A percentile compares a stretch with the other conserved stretches of the same genome.
Conservation (phyloP, 2,797 vertebrate species). For the Hemitrygon akajei region DNA sequence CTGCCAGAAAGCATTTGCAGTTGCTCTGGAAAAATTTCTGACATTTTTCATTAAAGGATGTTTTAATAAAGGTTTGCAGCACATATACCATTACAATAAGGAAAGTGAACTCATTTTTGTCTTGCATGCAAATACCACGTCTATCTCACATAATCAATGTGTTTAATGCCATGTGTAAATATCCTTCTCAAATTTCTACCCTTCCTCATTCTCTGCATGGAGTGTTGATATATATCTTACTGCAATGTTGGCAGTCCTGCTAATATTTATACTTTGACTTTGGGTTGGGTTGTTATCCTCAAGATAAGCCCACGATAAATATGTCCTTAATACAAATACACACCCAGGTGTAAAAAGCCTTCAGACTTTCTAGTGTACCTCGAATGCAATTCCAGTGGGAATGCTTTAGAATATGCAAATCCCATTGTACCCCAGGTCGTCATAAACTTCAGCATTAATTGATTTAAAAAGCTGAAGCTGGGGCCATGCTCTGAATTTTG, state of each 20-base stretch:
- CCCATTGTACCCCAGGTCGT: not conserved
- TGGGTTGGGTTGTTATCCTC: not conserved
- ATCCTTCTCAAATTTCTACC: constrained; percentile 58
- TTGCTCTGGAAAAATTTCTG: not conserved
- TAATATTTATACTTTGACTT: constrained; percentile 36
- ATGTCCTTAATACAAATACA: not conserved
- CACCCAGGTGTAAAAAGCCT: not conserved
- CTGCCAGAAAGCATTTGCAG: not conserved
- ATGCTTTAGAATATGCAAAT: not conserved
- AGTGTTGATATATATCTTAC: constrained; percentile 43
- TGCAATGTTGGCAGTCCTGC: constrained; percentile 37
- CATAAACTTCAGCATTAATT: not conserved
- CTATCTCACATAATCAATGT: constrained; percentile 52
- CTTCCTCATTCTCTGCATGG: constrained; percentile 47
- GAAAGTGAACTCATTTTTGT: constrained; percentile 60
- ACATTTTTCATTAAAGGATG: not conserved
- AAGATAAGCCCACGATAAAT: not conserved
- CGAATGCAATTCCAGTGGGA: not conserved
- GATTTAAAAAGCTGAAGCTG: not conserved
- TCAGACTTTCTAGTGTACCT: not conserved
- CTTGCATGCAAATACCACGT: constrained; percentile 61
- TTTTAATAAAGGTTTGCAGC: not conserved
- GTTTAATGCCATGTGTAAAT: constrained; percentile 48
- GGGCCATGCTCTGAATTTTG: not conserved
- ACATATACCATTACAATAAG: constrained; percentile 53